These are phyloP conservation scores for Drosophila kanekoi DNA, from an alignment of 2,888 invertebrate genomes.

Conservation along the genomic window DNA sequence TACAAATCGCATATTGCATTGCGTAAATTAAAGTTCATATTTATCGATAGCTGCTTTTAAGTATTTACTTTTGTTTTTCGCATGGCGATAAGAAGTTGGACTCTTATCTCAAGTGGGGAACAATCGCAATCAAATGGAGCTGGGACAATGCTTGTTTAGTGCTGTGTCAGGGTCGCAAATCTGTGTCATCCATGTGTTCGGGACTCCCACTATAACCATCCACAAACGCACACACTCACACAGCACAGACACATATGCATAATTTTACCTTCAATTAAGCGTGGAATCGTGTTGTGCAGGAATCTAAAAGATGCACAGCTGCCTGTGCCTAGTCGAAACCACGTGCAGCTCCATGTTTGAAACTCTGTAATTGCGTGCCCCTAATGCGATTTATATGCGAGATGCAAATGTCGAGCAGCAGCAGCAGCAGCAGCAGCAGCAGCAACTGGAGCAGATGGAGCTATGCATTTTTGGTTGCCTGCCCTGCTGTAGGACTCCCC, in stretches of 20 bases:
- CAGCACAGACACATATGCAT: slow-evolving; percentile 29
- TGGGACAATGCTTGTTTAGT: slow-evolving; percentile 27
- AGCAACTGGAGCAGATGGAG: slow-evolving; percentile 18
- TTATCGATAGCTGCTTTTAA: slow-evolving; percentile 15
- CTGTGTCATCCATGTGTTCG: slow-evolving; percentile 23
- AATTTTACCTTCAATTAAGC: slow-evolving; percentile 56
- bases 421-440: slow-evolving; percentile 23
- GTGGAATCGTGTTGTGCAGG: slow-evolving; percentile 6
- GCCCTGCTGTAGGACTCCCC: not conserved
- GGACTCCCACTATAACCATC: slow-evolving; percentile 7
- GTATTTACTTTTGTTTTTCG: slow-evolving; percentile 4
- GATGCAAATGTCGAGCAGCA: slow-evolving; percentile 65
- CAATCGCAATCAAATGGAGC: slow-evolving; percentile 24
- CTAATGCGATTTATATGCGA: slow-evolving; percentile 78
- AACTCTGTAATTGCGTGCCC: slow-evolving; percentile 58
- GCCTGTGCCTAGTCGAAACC: slow-evolving; percentile 29
- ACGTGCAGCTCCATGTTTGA: slow-evolving; percentile 45
- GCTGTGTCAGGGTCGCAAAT: slow-evolving; percentile 46
- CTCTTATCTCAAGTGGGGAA: slow-evolving; percentile 55
- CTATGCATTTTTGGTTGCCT: slow-evolving; percentile 38
- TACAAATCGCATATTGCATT: slow-evolving; percentile 33
- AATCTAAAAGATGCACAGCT: slow-evolving; percentile 19
- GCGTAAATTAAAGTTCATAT: slow-evolving; percentile 49
- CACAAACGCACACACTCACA: not conserved
- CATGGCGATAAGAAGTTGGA: slow-evolving; percentile 36